These are phyloP conservation scores for Proisotoma minuta DNA, from an alignment of 2,888 invertebrate genomes.

Conservation along the genomic window DNA sequence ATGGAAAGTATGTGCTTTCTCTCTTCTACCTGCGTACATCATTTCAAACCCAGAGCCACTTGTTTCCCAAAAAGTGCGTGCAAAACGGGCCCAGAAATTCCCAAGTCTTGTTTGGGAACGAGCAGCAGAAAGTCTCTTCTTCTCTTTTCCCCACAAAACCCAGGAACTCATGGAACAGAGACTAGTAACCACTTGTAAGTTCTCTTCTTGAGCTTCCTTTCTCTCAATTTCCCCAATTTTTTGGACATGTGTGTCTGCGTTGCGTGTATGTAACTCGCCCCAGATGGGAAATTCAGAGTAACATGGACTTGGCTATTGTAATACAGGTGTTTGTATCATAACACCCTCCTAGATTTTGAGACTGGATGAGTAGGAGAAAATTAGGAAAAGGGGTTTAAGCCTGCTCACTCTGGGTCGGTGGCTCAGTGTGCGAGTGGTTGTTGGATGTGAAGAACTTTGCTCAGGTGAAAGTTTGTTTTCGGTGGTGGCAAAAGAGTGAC, in stretches of 20 bases:
- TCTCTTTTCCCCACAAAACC: not conserved
- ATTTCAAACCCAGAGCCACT: conserved; percentile 38
- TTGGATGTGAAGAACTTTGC: conserved; percentile 1
- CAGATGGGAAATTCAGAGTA: not conserved
- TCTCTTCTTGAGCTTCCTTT: too few relatives aligned
- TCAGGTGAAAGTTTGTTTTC: conserved; percentile 7
- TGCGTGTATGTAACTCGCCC: not conserved
- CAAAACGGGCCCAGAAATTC: conserved; percentile 21
- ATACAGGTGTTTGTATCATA: not conserved
- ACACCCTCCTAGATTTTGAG: not conserved
- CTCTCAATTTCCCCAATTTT: too few relatives aligned
- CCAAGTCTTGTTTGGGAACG: not conserved
- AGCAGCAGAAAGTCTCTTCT: not conserved
- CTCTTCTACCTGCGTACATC: conserved; percentile 43
- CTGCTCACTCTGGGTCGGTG: conserved; percentile 1
- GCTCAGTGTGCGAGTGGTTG: not conserved
- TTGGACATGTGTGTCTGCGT: not conserved
- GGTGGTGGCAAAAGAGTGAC: not conserved
- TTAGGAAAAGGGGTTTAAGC: not conserved
- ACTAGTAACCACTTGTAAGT: too few relatives aligned
- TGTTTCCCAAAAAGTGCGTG: conserved; percentile 41
- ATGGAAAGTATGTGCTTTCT: conserved; percentile 30
- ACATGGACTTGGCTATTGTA: not conserved
- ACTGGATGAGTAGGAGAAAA: too few relatives aligned
- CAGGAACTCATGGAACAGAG: too few relatives aligned